Base-by-base conservation (phyloP, 2,113 vertebrate genomes). In the Silurus asotus region DNA sequence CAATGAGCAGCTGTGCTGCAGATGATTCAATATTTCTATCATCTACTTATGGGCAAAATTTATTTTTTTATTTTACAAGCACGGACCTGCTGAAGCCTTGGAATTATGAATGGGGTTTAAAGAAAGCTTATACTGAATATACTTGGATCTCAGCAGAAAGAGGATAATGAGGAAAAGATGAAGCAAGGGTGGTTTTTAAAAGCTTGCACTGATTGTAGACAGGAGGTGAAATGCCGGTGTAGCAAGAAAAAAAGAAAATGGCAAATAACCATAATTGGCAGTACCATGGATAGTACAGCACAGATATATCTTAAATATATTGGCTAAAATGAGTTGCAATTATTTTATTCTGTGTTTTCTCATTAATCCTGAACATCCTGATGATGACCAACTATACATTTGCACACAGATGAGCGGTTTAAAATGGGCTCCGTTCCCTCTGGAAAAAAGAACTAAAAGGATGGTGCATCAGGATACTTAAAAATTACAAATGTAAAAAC, bases 141-240 rank as follows among this genome's bases (percentile, higher is more conserved):
- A 8, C 67, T 19, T 70, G 67, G 14, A 45, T 45, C 67, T 45
- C 7, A 70, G 67, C 19, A 75, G 19, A 64, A 79, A 76, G 59
- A 84, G 7, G 72, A 69, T 53, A 75, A 86, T 37, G 64, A 48
- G n/a, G 77, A 65, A 10, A 81, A 37, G 49, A 49, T 49, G 81
- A 74, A 86, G 45, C 65, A 58, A 75, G 85, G 84, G 86, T 89
- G 86, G 74, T 90, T 90, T 93, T 93, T 92, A 92, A 93, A 93
- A 92, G 89, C 81, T 11, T 79, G 7, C 79, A 76, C 53, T 81
- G 86, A 90, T 78, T 74, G 49, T 56, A 1, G 75, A 6, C 80
- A 84, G 89, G 90, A 87, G 89, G 69, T 91, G 90, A 91, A 86
- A 91, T 91, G 90, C 92, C 89, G 85, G 89, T 87, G 81, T 86